Evolutionary conservation across 1,140 invertebrate species (phyloP), one percentile per base, ranked within the genome.

Genomic region (Drosophila sechellia): DNA sequence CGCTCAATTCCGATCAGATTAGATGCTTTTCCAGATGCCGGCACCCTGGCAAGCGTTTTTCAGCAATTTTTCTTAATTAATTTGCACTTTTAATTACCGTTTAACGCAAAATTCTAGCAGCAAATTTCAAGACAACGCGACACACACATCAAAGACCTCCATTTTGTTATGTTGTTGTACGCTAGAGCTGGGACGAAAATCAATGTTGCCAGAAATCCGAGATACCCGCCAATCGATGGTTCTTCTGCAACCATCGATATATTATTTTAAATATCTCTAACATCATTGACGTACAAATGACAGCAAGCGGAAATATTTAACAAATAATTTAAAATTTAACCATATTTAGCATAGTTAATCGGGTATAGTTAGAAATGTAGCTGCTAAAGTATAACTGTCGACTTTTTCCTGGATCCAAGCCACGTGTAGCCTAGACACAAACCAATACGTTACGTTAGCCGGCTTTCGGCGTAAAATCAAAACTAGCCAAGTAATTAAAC

Each of bases 141-240:
- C 49, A 52, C 48, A 49, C 89, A 91, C 89, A 80, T 91, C 81
- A 90, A 89, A 79, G 84, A 89, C 91, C 91, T 91, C 91, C 91
- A 92, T 92, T 92, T 92, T 92, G 91, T 91, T 90, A 91, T 84
- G 64, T 72, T 72, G 59, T 59, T 58, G 59, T 60, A 54, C 42
- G 63, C 15, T 31, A 50, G 48, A 34, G 25, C 22, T n/a, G 25
- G 8, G 5, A 20, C 6, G n/a, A 17, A 50, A 34, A 50, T 50
- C 45, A 22, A 48, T 17, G 5, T 52, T 35, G 31, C 31, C 31
- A 31, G 31, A 31, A 31, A 3, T 31, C 31, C 31, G 6, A 8
- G 31, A 42, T 15, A 15, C 4, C 37, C 12, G 35, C 11, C 37
- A 39, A 39, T 39, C 40, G 40, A 42, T 42, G n/a, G 5, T 17